These are phyloP conservation scores for Neomonachus schauinslandi DNA, from an alignment of 2,113 vertebrate genomes.

Conservation along the genomic window DNA sequence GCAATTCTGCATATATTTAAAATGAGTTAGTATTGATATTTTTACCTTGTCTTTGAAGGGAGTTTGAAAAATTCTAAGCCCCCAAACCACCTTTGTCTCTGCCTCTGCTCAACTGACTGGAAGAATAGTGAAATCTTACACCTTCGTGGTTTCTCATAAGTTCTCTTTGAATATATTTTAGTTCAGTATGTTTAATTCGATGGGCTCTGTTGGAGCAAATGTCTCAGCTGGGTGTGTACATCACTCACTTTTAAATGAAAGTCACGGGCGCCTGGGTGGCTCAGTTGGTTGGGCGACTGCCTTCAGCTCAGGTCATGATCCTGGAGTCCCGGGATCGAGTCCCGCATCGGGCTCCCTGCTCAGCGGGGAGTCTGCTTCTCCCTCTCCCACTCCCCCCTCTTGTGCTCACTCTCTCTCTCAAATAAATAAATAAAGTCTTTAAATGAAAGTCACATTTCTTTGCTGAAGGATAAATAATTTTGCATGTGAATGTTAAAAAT, in stretches of 20 bases:
- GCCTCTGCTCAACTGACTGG: neutral
- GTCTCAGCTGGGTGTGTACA: neutral
- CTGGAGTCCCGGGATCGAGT: no score
- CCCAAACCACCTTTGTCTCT: neutral
- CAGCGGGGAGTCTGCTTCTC: no score
- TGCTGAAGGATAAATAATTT: conserved; percentile 47
- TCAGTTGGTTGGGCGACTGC: no score
- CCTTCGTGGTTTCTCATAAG: neutral
- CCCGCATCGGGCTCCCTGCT: no score
- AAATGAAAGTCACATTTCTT: conserved; percentile 58
- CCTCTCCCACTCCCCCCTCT: no score
- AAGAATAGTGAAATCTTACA: conserved; percentile 46
- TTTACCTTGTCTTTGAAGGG: conserved; percentile 2
- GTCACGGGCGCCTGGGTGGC: no score
- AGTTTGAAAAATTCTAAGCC: neutral
- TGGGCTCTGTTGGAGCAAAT: neutral
- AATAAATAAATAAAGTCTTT: no score
- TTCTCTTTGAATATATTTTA: conserved; percentile 32
- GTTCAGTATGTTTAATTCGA: neutral
- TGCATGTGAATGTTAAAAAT: conserved; percentile 43
- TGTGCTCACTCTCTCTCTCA: no score
- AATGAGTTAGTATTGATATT: conserved; percentile 9
- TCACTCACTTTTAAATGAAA: conserved; percentile 45
- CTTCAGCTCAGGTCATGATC: no score
- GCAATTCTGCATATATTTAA: neutral